A percentile compares a stretch with the other conserved stretches of the same genome.
Conservation (phyloP, 2,797 vertebrate species). For the Prionace glauca region DNA sequence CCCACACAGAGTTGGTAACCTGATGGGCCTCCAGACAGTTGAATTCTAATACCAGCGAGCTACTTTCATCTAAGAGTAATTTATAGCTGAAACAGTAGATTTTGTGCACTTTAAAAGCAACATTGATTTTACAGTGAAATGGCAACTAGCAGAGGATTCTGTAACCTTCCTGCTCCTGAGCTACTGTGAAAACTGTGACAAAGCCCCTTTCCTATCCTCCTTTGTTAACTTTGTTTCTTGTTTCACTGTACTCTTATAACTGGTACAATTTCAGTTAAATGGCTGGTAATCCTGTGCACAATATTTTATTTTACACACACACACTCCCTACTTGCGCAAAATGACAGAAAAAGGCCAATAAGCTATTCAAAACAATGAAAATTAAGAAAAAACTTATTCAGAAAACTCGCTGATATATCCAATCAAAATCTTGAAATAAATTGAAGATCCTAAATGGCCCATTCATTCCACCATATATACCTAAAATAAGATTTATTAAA, state of each 20-base stretch:
- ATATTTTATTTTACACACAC: not conserved
- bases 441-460: not conserved
- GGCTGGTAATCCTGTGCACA: not conserved
- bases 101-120: not conserved
- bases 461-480: not conserved
- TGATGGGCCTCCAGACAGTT: not conserved
- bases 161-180: not conserved
- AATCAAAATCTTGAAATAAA: not conserved
- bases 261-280: not conserved
- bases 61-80: not conserved
- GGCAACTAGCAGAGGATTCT: not conserved
- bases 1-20: not conserved
- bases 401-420: not conserved
- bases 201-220: not conserved
- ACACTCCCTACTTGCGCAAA: not conserved
- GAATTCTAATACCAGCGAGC: not conserved
- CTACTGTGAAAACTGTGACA: not conserved
- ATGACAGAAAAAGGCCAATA: not conserved
- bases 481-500: not conserved
- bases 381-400: not conserved
- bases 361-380: not conserved
- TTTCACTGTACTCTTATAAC: not conserved
- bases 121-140: not conserved
- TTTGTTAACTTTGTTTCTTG: not conserved
- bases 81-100: not conserved